Base-by-base conservation (phyloP, 2,113 vertebrate genomes). In the Ctenodactylus gundi region DNA sequence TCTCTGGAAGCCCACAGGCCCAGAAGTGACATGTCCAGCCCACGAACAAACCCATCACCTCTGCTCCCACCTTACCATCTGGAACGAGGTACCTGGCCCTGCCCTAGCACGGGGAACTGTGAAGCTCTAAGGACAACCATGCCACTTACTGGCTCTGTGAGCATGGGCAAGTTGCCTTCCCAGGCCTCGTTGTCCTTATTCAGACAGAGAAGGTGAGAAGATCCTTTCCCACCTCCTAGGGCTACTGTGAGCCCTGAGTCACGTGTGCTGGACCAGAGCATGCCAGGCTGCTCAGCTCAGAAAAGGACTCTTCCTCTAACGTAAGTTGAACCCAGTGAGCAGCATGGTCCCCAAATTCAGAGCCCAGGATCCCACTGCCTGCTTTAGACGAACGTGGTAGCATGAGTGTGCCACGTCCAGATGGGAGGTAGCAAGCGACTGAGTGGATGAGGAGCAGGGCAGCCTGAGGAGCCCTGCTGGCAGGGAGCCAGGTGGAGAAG, bases 261-360 rank as follows among this genome's bases (percentile, higher is more conserved):
- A 58, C 51, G 18, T 1, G 0, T 0, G 21, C 21, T 4, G 25
- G 64, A 60, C 44, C 27, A 7, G 57, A 76, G 62, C 25, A 0
- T 8, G 55, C 53, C 13, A n/a, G 46, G 41, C 1, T 15, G 39
- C 73, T 77, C n/a, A 3, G 12, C 55, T 51, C 58, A 25, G 6
- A 13, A 46, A 36, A 41, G 62, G 65, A 18, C 62, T 53, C 80
- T 41, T 80, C 51, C 41, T 41, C 14, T 27, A 31, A 29, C 31
- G 14, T 6, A 13, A 8, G n/a, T 21, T 55, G 4, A n/a, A 14
- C 21, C 41, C 3, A 0, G 10, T 4, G 13, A 41, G 21, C n/a
- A 39, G 1, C 10, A 0, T 0, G 1, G 29, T 18, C 62, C 34
- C 80, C n/a, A 4, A 0, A 2, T n/a, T 49, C 49, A 23, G 34